Evolutionary conservation across 2,888 invertebrate genomes (phyloP).

Genomic region (Andrena marginata): DNA sequence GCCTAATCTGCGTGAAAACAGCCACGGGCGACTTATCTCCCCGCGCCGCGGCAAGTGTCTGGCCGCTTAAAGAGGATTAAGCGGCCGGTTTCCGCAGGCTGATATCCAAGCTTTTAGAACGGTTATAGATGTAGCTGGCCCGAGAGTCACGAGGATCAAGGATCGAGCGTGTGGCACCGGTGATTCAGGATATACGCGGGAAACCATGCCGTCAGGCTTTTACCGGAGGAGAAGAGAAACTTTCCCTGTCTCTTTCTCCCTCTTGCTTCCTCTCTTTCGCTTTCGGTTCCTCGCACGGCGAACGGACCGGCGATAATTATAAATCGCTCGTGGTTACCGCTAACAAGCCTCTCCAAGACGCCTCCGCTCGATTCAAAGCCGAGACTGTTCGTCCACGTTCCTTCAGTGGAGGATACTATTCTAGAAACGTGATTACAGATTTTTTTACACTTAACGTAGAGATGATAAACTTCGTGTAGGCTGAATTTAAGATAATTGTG

Average conservation of each 20-base stretch:
- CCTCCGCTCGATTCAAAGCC: conserved; percentile 35
- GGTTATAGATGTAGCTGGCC: conserved; percentile 22
- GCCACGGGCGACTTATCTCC: conserved; percentile 55
- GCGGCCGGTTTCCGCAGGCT: conserved; percentile 33
- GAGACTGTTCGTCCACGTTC: conserved; percentile 1
- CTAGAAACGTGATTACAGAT: conserved; percentile 15
- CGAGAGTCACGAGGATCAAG: conserved; percentile 42
- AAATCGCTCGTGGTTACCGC: conserved; percentile 55
- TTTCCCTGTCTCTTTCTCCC: neutral
- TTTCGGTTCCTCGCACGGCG: conserved; percentile 4
- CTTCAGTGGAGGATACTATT: conserved; percentile 12
- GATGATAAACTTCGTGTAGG: neutral
- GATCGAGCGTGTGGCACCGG: conserved; percentile 16
- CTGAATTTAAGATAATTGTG: too few species aligned
- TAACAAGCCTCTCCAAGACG: conserved; percentile 55
- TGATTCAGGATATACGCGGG: conserved; percentile 48
- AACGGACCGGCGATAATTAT: conserved; percentile 55
- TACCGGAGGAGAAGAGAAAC: conserved; percentile 3
- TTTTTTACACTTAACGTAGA: neutral
- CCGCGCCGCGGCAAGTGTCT: conserved; percentile 22
- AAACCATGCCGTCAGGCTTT: conserved; percentile 34
- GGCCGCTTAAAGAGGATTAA: conserved; percentile 55
- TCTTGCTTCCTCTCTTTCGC: neutral
- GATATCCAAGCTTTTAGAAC: conserved; percentile 35
- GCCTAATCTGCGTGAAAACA: conserved; percentile 56